phyloP scores from a whole-genome alignment of 92 coral and sea anemone species.

The Palythoa caribaeorum region DNA sequence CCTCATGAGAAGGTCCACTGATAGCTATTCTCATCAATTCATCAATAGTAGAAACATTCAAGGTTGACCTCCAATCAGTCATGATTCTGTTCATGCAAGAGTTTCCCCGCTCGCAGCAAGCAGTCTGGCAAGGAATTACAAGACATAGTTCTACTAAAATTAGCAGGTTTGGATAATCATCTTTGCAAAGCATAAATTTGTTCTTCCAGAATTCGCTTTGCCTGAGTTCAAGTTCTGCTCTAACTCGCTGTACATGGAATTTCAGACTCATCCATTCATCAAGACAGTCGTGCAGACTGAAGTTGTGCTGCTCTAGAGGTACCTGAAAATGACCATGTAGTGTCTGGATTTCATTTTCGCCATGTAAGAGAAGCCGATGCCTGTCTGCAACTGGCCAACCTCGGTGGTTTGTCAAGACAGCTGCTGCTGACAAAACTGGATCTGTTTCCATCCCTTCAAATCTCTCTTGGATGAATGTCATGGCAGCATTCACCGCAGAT shows the following conservation, averaged over 20 bases:
- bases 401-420: conserved; percentile 6
- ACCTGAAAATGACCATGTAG: conserved; percentile 54
- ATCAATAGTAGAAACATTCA: conserved; percentile 49
- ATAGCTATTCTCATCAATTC: conserved; percentile 55
- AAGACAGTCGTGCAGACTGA: conserved; percentile 31
- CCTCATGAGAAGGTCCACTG: conserved; percentile 56
- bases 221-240: conserved; percentile 7
- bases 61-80: conserved; percentile 57
- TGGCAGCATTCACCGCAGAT: conserved; percentile 53
- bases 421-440: conserved; percentile 32
- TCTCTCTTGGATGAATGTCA: conserved; percentile 59
- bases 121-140: conserved; percentile 52
- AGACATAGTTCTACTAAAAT: not conserved
- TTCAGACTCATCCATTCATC: conserved; percentile 49
- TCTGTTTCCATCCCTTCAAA: conserved; percentile 49
- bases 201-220: conserved; percentile 51
- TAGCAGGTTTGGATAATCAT: conserved; percentile 41
- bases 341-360: conserved; percentile 51
- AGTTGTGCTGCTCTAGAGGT: conserved; percentile 30
- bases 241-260: conserved; percentile 47
- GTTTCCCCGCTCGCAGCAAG: conserved; percentile 55
- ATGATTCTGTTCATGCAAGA: conserved; percentile 11
- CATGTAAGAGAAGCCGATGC: conserved; percentile 51
- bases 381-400: conserved; percentile 29
- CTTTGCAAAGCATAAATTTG: conserved; percentile 54